Conservation (phyloP, 2,797 vertebrate genomes). For the Myiotriccus ornatus region DNA sequence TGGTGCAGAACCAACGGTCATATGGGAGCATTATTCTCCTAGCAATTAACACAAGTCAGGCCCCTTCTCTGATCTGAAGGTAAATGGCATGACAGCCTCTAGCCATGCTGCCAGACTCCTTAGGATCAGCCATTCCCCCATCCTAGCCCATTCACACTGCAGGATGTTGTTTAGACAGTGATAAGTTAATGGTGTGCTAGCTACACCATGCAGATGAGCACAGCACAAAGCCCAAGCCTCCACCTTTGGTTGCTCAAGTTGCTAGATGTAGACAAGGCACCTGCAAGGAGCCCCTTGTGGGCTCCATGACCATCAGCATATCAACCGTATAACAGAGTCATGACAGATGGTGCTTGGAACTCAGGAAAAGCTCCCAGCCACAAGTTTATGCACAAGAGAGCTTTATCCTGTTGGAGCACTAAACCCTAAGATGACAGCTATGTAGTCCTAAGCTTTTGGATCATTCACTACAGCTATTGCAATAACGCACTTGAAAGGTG, state of each 20-base stretch:
- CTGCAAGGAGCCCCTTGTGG: neutral
- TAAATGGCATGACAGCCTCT: neutral
- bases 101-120: neutral
- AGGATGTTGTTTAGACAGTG: neutral
- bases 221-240: neutral
- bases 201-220: neutral
- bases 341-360: neutral
- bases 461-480: neutral
- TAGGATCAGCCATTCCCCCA: neutral
- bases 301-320: neutral
- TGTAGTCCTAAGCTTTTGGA: neutral
- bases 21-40: neutral
- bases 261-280: neutral
- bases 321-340: neutral
- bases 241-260: neutral
- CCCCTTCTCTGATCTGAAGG: neutral
- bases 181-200: neutral
- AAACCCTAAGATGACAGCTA: too few relatives aligned
- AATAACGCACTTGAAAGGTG: neutral
- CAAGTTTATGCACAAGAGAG: neutral
- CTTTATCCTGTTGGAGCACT: neutral
- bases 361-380: neutral
- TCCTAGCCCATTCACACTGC: neutral
- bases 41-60: neutral
- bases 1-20: neutral